Percentiles rank a stretch among this genome's conserved stretches.
Conservation (phyloP, 2,797 vertebrate species). For the Lithobates sylvaticus region DNA sequence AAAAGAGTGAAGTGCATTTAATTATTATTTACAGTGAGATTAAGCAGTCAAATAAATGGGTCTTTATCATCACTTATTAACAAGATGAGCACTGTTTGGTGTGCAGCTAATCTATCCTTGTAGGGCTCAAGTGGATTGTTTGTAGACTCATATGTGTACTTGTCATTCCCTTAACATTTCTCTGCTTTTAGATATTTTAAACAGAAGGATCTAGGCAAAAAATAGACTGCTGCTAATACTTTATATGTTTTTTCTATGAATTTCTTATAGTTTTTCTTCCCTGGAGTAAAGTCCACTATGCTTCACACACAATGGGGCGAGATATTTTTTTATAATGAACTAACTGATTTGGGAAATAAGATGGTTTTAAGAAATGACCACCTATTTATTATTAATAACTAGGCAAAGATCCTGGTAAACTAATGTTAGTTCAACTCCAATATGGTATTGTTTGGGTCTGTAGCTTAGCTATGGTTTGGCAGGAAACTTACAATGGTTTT, state of each 20-base stretch:
- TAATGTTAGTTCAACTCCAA: too few relatives aligned
- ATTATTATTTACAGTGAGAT: slow-evolving; percentile 46
- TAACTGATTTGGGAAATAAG: neutral
- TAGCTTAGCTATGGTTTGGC: too few relatives aligned
- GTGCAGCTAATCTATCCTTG: slow-evolving; percentile 9
- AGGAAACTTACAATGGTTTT: too few relatives aligned
- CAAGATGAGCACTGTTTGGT: slow-evolving; percentile 37
- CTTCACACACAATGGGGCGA: neutral
- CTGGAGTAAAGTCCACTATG: neutral
- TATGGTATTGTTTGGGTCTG: too few relatives aligned
- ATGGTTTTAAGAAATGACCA: too few relatives aligned
- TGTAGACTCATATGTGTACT: slow-evolving; percentile 38
- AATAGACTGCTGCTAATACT: neutral
- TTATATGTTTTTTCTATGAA: neutral
- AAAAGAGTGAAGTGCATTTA: slow-evolving; percentile 17
- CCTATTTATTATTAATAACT: too few relatives aligned
- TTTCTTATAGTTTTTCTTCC: neutral
- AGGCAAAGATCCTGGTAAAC: too few relatives aligned
- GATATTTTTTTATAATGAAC: too few relatives aligned
- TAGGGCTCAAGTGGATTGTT: slow-evolving; percentile 36
- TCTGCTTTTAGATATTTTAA: neutral
- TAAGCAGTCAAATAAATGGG: slow-evolving; percentile 35
- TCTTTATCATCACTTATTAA: slow-evolving; percentile 52
- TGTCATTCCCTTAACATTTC: slow-evolving; percentile 23
- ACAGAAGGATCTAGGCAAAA: neutral